Evolutionary conservation across 2,888 invertebrate genomes (phyloP), one percentile per base, ranked within the genome.

Genomic region (Meteorus colon): DNA sequence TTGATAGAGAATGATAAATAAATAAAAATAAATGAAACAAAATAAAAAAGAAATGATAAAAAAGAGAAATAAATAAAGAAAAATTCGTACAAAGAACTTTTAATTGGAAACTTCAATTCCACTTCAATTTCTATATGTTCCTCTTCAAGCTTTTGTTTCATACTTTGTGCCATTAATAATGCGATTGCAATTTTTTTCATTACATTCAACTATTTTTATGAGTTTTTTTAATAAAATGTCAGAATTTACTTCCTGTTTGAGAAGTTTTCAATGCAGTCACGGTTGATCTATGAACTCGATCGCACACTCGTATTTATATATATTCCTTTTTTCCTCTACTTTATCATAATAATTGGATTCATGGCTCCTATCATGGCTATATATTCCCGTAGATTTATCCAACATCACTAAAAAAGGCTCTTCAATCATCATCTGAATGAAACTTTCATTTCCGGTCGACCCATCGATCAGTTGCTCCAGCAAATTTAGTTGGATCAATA

Each of bases 391-490:
- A n/a, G 19, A 55, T 55, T 55, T 24, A n/a, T 55, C 19, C 55
- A 19, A 19, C 19, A 8, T 55, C 10, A 8, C 8, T 8, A 1
- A 8, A 4, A 4, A 2, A n/a, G 19, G 19, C 55, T 55, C 8
- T 55, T 55, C 55, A 4, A 55, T 55, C 55, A 55, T 55, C 19
- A 19, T 19, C 55, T 55, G 55, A 24, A 19, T 55, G 55, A 1
- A 55, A 55, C 6, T 55, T 55, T 55, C 19, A 55, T 55, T 55
- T 55, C 55, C 55, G 55, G 24, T 55, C n/a, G 55, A 55, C 55
- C 24, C 55, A 55, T 55, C 19, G 55, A 55, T 55, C 55, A 10
- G 19, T 19, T 55, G 19, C 19, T 19, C n/a, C 8, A 55, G 4
- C 6, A 55, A 55, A 24, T 55, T 55, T 19, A 6, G 19, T 55